Percentiles rank a stretch among this genome's conserved stretches.
These are phyloP conservation scores for Leptosomus discolor DNA, from an alignment of 2,113 vertebrate species.

Conservation along the genomic window DNA sequence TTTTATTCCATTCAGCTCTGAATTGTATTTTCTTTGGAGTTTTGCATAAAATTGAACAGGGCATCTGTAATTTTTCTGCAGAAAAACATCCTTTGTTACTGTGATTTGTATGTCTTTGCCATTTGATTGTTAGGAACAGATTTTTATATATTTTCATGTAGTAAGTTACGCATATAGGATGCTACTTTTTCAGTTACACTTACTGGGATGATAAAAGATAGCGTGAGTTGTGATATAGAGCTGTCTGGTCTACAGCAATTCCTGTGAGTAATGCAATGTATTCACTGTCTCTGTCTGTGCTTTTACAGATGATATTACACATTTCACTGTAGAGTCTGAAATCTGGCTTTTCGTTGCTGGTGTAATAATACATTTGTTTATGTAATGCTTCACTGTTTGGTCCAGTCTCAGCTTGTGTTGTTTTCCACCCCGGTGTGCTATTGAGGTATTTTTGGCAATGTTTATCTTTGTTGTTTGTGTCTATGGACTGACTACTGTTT, in stretches of 20 bases:
- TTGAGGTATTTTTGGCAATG: background rate
- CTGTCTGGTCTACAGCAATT: background rate
- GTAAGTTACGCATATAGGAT: background rate
- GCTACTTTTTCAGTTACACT: background rate
- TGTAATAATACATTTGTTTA: background rate
- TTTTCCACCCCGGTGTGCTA: background rate
- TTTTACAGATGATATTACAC: background rate
- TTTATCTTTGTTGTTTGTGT: background rate
- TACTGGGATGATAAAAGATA: background rate
- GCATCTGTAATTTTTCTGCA: background rate
- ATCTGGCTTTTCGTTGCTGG: background rate
- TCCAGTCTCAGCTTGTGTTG: background rate
- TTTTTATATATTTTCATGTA: background rate
- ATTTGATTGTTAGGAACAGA: background rate
- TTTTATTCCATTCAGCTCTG: background rate
- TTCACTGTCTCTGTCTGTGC: background rate
- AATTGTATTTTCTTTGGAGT: background rate
- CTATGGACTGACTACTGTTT: background rate
- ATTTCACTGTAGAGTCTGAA: background rate
- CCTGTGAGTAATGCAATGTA: background rate
- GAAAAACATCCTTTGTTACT: background rate
- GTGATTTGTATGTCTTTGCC: background rate
- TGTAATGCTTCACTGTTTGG: background rate
- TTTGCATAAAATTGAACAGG: background rate
- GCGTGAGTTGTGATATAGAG: background rate